A percentile compares a stretch with the other conserved stretches of the same genome.
phyloP scores from a whole-genome alignment of 2,888 invertebrate species.

The Cheilosia soror region DNA sequence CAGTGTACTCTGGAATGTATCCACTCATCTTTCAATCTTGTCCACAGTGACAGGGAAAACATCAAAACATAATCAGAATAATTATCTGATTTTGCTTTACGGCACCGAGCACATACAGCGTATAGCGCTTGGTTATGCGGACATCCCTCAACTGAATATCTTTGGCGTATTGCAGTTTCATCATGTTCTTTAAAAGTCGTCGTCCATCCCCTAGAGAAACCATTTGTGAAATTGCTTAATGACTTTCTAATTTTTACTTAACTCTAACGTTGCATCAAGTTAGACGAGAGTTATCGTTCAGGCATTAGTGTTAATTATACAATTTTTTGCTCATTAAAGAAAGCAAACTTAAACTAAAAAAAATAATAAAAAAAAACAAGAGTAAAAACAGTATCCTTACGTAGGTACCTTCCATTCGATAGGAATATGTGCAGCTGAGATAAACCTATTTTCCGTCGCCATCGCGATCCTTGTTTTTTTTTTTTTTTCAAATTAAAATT shows the following conservation, averaged over 20 bases:
- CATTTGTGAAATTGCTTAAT: conserved; percentile 77
- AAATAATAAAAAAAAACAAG: conserved; percentile 4
- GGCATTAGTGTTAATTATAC: conserved; percentile 76
- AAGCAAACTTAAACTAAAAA: conserved; percentile 49
- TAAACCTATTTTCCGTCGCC: background rate
- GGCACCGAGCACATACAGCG: conserved; percentile 3
- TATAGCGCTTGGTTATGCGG: conserved; percentile 2
- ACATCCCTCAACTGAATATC: conserved; percentile 18
- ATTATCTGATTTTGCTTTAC: conserved; percentile 62
- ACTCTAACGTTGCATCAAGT: conserved; percentile 54
- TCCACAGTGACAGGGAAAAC: conserved; percentile 56
- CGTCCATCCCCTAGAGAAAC: conserved; percentile 47
- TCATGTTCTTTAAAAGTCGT: conserved; percentile 46
- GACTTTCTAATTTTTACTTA: conserved; percentile 76
- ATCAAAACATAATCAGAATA: conserved; percentile 71
- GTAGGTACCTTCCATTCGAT: background rate
- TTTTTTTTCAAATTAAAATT: conserved; percentile 26
- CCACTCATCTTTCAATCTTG: conserved; percentile 56
- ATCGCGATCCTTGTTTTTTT: background rate
- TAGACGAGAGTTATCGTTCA: conserved; percentile 68
- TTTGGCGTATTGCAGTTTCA: conserved; percentile 57
- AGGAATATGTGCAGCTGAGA: conserved; percentile 22
- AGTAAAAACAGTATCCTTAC: background rate
- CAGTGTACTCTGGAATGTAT: conserved; percentile 28
- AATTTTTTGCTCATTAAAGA: conserved; percentile 66